Evolutionary conservation across 1,140 invertebrate species (phyloP).

Genomic region (Zaprionus davidi): DNA sequence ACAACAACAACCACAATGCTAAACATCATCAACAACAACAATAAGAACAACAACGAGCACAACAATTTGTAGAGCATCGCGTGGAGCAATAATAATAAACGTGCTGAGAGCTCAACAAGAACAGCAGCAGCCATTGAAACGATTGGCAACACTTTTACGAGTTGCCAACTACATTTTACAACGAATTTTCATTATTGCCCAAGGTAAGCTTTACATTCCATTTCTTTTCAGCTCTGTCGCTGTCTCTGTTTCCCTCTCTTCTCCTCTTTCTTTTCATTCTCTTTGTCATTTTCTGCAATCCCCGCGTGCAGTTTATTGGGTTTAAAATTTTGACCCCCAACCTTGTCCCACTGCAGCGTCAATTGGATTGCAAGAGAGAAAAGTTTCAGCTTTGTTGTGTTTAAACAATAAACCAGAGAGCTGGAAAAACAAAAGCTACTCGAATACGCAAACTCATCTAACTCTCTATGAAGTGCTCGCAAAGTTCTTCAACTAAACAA

Average conservation of each 20-base stretch:
- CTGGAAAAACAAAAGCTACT: not conserved
- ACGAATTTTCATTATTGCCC: constrained; percentile 79
- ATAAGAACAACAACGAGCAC: constrained; percentile 34
- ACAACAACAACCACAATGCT: constrained; percentile 15
- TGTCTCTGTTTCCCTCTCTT: not conserved
- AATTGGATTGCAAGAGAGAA: constrained; percentile 10
- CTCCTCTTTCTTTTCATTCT: not conserved
- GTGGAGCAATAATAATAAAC: constrained; percentile 8
- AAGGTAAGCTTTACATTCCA: constrained; percentile 56
- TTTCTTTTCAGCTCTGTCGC: constrained; percentile 12
- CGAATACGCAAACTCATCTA: not conserved
- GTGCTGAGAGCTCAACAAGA: not conserved
- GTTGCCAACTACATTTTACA: constrained; percentile 75
- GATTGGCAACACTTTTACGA: constrained; percentile 77
- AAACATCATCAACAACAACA: constrained; percentile 29
- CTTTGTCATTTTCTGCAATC: constrained; percentile 12
- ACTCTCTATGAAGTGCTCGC: not conserved
- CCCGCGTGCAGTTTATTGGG: constrained; percentile 36
- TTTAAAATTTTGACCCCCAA: constrained; percentile 27
- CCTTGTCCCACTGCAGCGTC: constrained; percentile 6
- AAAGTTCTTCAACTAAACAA: constrained; percentile 5
- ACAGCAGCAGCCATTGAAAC: constrained; percentile 33
- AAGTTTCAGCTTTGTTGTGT: constrained; percentile 2
- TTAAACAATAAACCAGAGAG: constrained; percentile 9
- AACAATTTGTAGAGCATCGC: constrained; percentile 20